phyloP scores from a whole-genome alignment of 2,113 vertebrate genomes.

The Trichechus manatus region DNA sequence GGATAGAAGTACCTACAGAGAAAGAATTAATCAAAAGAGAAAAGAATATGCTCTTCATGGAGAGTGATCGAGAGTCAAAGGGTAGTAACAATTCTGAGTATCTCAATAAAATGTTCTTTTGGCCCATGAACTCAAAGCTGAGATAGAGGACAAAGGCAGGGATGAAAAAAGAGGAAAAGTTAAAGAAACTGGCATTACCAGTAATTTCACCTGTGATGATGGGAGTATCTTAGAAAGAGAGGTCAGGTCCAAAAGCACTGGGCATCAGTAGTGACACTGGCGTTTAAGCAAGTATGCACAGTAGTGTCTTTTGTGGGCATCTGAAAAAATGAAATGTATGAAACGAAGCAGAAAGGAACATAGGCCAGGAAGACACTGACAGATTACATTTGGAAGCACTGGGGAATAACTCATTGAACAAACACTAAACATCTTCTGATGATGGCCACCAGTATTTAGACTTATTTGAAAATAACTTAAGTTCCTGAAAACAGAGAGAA shows the following conservation, averaged over 20 bases:
- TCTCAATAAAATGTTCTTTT: not conserved
- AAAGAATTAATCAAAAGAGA: not conserved
- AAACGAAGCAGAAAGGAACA: not conserved
- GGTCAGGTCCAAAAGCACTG: not conserved
- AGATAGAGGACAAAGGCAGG: not conserved
- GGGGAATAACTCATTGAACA: not conserved
- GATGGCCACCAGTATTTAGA: not conserved
- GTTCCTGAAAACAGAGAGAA: not conserved
- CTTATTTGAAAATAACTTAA: conserved; percentile 20
- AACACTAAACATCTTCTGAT: not conserved
- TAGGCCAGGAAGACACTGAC: not conserved
- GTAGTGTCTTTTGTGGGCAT: not conserved
- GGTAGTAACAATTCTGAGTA: not conserved
- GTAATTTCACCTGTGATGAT: not conserved
- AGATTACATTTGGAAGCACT: not conserved
- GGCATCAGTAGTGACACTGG: not conserved
- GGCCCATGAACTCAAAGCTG: not conserved
- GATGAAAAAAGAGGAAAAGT: not conserved
- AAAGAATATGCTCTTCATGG: not conserved
- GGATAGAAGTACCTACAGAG: not conserved
- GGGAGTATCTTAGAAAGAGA: not conserved
- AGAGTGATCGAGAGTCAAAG: not conserved
- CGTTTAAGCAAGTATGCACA: not conserved
- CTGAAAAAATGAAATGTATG: not conserved
- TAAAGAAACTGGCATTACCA: not conserved